phyloP scores from a whole-genome alignment of 2,113 vertebrate genomes.

The Herpailurus yagouaroundi region DNA sequence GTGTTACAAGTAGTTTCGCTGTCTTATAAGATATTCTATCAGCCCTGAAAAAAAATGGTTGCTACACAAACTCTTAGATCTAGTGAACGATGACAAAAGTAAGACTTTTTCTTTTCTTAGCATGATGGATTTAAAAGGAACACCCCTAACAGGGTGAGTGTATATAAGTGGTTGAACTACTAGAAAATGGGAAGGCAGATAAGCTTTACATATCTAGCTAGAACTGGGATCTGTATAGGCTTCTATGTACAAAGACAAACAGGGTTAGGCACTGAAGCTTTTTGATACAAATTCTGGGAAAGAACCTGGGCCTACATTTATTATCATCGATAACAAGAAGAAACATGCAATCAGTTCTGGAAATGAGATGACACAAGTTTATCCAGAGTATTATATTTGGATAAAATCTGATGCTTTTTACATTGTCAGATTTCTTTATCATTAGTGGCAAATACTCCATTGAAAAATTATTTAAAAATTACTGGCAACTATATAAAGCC shows the following conservation, averaged over 20 bases:
- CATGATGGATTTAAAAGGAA: not conserved
- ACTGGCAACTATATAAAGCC: conserved; percentile 47
- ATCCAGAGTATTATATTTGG: not conserved
- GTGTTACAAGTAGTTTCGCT: not conserved
- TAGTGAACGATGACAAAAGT: not conserved
- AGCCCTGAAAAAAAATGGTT: not conserved
- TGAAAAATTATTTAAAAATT: conserved; percentile 52
- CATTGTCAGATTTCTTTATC: conserved; percentile 12
- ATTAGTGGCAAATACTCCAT: conserved; percentile 1
- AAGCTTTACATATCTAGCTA: not conserved
- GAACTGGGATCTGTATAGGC: not conserved
- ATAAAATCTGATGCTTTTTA: conserved; percentile 21
- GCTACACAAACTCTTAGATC: not conserved
- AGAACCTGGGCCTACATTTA: not conserved
- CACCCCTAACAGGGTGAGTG: not conserved
- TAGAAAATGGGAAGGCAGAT: not conserved
- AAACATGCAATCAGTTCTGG: conserved; percentile 57
- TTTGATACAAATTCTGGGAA: not conserved
- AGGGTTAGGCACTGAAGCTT: conserved; percentile 50
- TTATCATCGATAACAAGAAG: not conserved
- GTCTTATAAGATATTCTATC: not conserved
- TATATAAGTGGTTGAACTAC: not conserved
- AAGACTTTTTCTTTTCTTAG: not conserved
- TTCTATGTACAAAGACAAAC: not conserved
- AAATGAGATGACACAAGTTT: not conserved